Conservation (phyloP, 2,888 invertebrate genomes). For the Macrophya annulata region DNA sequence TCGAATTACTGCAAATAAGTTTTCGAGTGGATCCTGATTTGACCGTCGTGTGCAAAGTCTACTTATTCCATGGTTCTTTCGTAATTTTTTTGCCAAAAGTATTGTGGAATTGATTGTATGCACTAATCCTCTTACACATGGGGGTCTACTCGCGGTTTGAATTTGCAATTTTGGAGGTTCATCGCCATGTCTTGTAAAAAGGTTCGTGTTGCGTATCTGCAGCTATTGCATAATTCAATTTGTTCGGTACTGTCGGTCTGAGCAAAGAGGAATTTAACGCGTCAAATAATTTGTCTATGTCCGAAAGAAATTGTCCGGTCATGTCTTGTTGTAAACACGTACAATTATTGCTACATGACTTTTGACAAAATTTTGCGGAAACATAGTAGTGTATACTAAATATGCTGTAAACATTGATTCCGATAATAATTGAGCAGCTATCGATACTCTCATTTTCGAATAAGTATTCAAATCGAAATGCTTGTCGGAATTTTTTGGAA, state of each 20-base stretch:
- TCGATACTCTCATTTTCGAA: slow-evolving; percentile 19
- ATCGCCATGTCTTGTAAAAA: neutral
- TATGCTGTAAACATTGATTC: neutral
- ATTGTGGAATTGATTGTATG: neutral
- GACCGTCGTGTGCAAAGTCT: neutral
- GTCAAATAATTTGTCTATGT: slow-evolving; percentile 32
- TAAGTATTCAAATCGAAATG: slow-evolving; percentile 4
- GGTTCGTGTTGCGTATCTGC: neutral
- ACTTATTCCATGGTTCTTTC: neutral
- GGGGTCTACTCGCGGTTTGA: neutral
- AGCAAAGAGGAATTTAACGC: neutral
- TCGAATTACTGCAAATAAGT: slow-evolving; percentile 13
- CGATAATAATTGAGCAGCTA: neutral
- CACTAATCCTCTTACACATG: neutral
- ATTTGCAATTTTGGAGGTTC: neutral
- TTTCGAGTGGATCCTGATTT: slow-evolving; percentile 19
- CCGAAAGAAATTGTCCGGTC: slow-evolving; percentile 13
- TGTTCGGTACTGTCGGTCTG: neutral
- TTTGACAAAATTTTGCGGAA: neutral
- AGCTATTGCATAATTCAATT: slow-evolving; percentile 34
- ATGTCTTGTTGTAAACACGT: neutral
- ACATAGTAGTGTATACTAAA: too few relatives aligned
- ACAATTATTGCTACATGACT: neutral
- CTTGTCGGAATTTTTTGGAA: neutral
- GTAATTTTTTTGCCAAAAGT: neutral